These are phyloP conservation scores for Labroides dimidiatus DNA, from an alignment of 2,797 vertebrate species.

Conservation along the genomic window DNA sequence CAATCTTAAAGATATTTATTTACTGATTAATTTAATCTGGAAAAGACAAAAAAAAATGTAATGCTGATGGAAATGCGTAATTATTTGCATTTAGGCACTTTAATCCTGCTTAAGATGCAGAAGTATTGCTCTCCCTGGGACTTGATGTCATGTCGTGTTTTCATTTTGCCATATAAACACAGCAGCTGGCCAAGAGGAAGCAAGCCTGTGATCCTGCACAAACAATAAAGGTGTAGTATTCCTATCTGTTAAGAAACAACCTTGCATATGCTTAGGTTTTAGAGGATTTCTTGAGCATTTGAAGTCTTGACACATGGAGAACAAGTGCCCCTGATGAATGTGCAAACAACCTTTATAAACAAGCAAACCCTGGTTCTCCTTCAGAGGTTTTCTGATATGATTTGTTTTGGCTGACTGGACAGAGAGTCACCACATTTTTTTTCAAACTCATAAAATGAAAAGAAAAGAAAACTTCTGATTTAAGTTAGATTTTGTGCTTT, in stretches of 20 bases:
- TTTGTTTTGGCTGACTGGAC: conserved; percentile 2
- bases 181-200: neutral
- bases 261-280: neutral
- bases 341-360: conserved; percentile 18
- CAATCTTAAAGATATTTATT: conserved; percentile 28
- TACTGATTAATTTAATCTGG: conserved; percentile 2
- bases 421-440: conserved; percentile 13
- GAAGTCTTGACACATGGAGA: conserved; percentile 8
- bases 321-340: neutral
- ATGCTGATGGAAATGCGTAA: conserved; percentile 3
- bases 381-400: neutral
- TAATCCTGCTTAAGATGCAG: conserved; percentile 10
- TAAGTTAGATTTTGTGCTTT: neutral
- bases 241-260: neutral
- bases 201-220: conserved; percentile 3
- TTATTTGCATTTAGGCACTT: neutral
- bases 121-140: neutral
- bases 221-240: neutral
- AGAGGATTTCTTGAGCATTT: neutral
- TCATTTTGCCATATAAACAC: conserved; percentile 2
- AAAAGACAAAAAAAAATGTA: conserved; percentile 10
- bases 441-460: neutral
- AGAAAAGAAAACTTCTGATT: neutral
- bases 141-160: neutral
- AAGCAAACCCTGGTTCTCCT: conserved; percentile 1